These are phyloP conservation scores for Probaryconus sp. DNA, from an alignment of 1,140 invertebrate species.

Conservation along the genomic window DNA sequence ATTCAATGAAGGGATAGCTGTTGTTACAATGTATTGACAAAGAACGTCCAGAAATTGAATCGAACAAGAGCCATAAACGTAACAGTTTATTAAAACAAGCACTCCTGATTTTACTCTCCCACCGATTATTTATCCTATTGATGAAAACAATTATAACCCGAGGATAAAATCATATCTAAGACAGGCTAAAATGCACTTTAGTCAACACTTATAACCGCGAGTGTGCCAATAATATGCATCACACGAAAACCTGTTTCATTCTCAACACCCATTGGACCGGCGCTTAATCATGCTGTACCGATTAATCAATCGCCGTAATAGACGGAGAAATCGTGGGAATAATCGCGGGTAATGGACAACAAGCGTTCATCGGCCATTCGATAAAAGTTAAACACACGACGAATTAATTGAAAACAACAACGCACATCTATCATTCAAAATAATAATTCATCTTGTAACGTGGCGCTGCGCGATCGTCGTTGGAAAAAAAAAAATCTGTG, in stretches of 20 bases:
- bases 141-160: conserved; percentile 41
- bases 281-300: conserved; percentile 55
- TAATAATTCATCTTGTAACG: background rate
- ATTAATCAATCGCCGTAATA: conserved; percentile 67
- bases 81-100: too few relatives aligned
- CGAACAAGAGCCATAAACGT: background rate
- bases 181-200: conserved; percentile 17
- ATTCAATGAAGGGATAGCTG: too few relatives aligned
- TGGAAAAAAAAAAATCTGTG: too few relatives aligned
- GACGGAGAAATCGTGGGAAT: conserved; percentile 68
- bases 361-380: conserved; percentile 4
- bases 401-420: conserved; percentile 41
- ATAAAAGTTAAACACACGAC: conserved; percentile 37
- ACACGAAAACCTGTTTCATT: conserved; percentile 31
- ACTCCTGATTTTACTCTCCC: background rate
- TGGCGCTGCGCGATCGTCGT: too few relatives aligned
- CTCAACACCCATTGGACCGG: conserved; percentile 47
- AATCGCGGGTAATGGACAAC: conserved; percentile 48
- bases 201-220: conserved; percentile 24
- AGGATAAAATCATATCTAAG: conserved; percentile 30
- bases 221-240: conserved; percentile 18
- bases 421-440: conserved; percentile 6
- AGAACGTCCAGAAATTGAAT: conserved; percentile 15
- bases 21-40: too few relatives aligned
- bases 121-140: conserved; percentile 1